Evolutionary conservation across 2,113 vertebrate genomes (phyloP).

Genomic region (Saguinus imperator): DNA sequence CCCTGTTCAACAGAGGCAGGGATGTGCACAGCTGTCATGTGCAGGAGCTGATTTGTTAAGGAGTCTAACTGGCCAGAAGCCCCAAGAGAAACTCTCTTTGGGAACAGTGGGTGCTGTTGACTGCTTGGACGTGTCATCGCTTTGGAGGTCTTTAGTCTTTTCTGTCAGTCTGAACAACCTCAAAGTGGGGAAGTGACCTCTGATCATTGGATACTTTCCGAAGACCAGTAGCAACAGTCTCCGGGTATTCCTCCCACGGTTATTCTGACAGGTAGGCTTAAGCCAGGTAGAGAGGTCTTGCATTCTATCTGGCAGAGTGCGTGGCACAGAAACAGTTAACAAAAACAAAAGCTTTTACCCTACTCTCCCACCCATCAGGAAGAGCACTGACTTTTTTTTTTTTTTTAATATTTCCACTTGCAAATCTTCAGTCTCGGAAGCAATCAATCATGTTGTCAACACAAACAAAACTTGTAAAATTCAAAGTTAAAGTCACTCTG

Average conservation of each 20-base stretch:
- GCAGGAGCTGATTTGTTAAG: neutral
- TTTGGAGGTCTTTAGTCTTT: neutral
- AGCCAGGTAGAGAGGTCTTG: neutral
- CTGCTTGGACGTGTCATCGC: neutral
- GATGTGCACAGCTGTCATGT: fast-evolving
- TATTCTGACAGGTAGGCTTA: neutral
- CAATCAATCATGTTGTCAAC: constrained; percentile 63
- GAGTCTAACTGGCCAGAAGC: neutral
- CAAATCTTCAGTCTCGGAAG: neutral
- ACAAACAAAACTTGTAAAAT: constrained; percentile 65
- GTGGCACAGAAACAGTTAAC: neutral
- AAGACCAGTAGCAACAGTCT: neutral
- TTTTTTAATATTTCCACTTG: constrained; percentile 5
- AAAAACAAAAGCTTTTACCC: neutral
- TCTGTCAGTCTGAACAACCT: neutral
- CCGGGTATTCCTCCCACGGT: neutral
- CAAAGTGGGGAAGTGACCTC: neutral
- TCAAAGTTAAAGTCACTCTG: constrained; percentile 54
- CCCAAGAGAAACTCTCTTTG: neutral
- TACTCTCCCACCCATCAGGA: neutral
- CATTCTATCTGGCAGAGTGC: neutral
- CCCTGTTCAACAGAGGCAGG: neutral
- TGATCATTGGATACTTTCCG: neutral
- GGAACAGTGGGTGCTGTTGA: neutral
- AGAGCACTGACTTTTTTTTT: neutral